Evolutionary conservation across 2,113 vertebrate genomes (phyloP), one percentile per base, ranked within the genome.

Genomic region (Furnarius figulus): DNA sequence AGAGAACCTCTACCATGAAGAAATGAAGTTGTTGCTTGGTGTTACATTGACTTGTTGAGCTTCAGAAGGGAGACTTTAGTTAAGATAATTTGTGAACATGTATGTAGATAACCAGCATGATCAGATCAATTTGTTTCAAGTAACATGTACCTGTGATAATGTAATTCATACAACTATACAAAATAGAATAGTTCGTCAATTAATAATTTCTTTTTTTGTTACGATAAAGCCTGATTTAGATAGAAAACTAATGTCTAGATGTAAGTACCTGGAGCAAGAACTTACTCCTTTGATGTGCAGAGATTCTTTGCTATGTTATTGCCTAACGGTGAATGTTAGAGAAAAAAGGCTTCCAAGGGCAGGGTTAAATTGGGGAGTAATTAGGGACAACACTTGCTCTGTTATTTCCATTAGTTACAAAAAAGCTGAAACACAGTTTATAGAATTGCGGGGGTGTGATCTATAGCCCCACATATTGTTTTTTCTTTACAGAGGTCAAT

Each of bases 221-320:
- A 20, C 49, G 33, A 56, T 14, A 61, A 89, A 72, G 9, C 22
- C 35, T 27, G 25, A 49, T 75, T 84, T 24, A 30, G 39, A 62
- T 89, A 42, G 21, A 76, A 79, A 77, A 53, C 18, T 50, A 30
- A 24, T 35, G 33, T 17, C n/a, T 61, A 30, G 9, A 30, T 77
- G 2, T 17, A 49, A 65, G 28, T 52, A 33, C 70, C 19, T 14
- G 28, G 37, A 79, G 14, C 14, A 71, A 68, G 46, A 70, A 62
- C 22, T 73, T 72, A 15, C 31, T 76, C 4, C 25, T 89, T 70
- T 33, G 33, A 66, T 78, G 23, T 56, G 25, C 13, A 61, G 50
- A 66, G 55, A 28, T 83, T 28, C 18, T 91, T 82, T 0, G 1
- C 14, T 50, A 8, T 0, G 0, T n/a, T 47, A 10, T 10, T 85